Base-by-base conservation (phyloP, 2,888 invertebrate species). In the Spialia ferax region DNA sequence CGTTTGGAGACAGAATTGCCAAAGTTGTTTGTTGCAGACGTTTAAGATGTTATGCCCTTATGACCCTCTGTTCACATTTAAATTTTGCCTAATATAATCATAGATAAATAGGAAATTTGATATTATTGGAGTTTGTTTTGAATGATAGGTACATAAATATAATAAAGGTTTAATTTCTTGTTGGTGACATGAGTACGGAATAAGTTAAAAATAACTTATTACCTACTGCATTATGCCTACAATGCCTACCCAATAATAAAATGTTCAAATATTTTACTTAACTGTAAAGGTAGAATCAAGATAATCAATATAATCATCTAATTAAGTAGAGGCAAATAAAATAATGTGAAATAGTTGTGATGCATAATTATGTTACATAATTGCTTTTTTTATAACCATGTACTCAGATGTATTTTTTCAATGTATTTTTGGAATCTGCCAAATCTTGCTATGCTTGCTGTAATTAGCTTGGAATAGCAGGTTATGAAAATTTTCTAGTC, bases 1-100 rank as follows among this genome's bases (percentile, higher is more conserved):
- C 94, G 96, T 59, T 87, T 97, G 62, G 96, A 97, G 85, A 95
- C 96, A 11, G 96, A 97, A 84, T 86, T 97, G 80, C 96, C 96
- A 68, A 96, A 96, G 79, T 87, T 96, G 72, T 97, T 96, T 88
- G 94, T 88, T 71, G 79, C 88, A 42, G 89, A 91, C 74, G 79
- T 82, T 77, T 89, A 81, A 85, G 5, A n/a, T n/a, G 6, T 3
- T n/a, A 38, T 6, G n/a, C n/a, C 35, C n/a, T 13, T 35, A 45
- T 45, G 32, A 32, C 11, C 1, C 42, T 18, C 18, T 45, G 18
- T 18, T 45, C 15, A 45, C 48, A 48, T 48, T 48, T 20, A 20
- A 1, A 20, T 48, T 0, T 20, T 3, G 18, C 20, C 42, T 10
- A 48, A 45, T 45, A 45, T 18, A 45, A 45, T 15, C 20, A 18